Evolutionary conservation across 2,888 invertebrate genomes (phyloP), one percentile per base, ranked within the genome.

Genomic region (Drosophila formosana): DNA sequence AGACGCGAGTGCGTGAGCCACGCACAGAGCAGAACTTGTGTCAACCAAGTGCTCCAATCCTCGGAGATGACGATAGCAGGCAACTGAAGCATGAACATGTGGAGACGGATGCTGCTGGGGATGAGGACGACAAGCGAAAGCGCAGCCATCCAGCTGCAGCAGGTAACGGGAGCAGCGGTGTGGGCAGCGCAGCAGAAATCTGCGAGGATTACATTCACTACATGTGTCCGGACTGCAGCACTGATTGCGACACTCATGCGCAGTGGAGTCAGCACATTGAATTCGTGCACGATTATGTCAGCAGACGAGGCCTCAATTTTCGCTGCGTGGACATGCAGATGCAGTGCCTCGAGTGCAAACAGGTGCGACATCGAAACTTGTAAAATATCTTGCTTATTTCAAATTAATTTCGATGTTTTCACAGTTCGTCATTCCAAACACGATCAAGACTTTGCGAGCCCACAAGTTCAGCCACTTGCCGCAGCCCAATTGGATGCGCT

Each of bases 181-280:
- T 32, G 32, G 30, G 11, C 5, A 56, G 66, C 8, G 67, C 78
- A 9, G 53, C 68, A 8, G 75, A 85, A n/a, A 62, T 87, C 6
- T 88, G 89, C 41, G 90, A 90, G 53, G 91, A 91, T 47, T 90
- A 90, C 43, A 85, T 91, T 50, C 78, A 91, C 30, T 91, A 89
- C 47, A 88, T 83, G 70, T 91, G 91, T 43, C 91, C 91, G 0
- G 89, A 91, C 34, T 91, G 91, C 51, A 84, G 83, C 5, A 79
- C 82, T 8, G 91, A 91, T n/a, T 90, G 90, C 55, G 86, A 82
- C 7, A 88, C 83, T 0, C 82, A 84, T 18, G 77, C 78, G 3
- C 90, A 91, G 50, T 91, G 91, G 91, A 86, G 79, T 25, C 90
- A 90, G 51, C 91, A 91, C 55, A 89, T 91, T 57, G 90, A 91